Evolutionary conservation across 1,140 invertebrate genomes (phyloP).

Genomic region (Drosophila arawakana): DNA sequence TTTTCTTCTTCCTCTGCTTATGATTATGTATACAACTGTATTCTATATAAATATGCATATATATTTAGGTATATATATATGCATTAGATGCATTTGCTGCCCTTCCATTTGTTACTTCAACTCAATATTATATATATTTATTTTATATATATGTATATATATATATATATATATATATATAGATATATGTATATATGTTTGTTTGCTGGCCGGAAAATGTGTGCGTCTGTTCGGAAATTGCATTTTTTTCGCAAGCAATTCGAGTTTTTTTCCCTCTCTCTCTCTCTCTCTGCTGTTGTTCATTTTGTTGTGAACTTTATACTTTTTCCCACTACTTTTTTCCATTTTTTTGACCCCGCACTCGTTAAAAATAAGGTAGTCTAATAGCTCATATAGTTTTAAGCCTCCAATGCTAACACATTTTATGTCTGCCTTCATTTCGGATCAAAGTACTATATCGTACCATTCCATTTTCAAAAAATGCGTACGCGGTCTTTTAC

Average conservation of each 20-base stretch:
- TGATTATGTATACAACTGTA: neutral
- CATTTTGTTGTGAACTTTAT: slow-evolving; percentile 34
- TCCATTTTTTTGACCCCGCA: neutral
- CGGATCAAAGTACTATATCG: too few relatives aligned
- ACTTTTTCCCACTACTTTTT: neutral
- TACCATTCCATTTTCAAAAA: too few relatives aligned
- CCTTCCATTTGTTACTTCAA: too few relatives aligned
- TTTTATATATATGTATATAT: neutral
- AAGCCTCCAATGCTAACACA: too few relatives aligned
- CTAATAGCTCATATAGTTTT: too few relatives aligned
- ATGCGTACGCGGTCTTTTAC: too few relatives aligned
- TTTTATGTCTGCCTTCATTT: too few relatives aligned
- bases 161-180: neutral
- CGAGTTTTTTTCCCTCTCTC: slow-evolving; percentile 24
- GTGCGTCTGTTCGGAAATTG: slow-evolving; percentile 84
- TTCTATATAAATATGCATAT: slow-evolving; percentile 3
- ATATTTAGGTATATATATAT: slow-evolving; percentile 6
- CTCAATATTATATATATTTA: slow-evolving; percentile 1
- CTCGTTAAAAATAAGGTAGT: too few relatives aligned
- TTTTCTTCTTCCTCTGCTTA: slow-evolving; percentile 42
- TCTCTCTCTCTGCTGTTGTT: slow-evolving; percentile 4
- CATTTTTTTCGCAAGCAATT: slow-evolving; percentile 59
- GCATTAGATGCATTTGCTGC: neutral
- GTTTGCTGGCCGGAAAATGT: slow-evolving; percentile 74
- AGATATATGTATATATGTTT: slow-evolving; percentile 22